phyloP scores from a whole-genome alignment of 2,888 invertebrate genomes.

The Octodonta nipae region DNA sequence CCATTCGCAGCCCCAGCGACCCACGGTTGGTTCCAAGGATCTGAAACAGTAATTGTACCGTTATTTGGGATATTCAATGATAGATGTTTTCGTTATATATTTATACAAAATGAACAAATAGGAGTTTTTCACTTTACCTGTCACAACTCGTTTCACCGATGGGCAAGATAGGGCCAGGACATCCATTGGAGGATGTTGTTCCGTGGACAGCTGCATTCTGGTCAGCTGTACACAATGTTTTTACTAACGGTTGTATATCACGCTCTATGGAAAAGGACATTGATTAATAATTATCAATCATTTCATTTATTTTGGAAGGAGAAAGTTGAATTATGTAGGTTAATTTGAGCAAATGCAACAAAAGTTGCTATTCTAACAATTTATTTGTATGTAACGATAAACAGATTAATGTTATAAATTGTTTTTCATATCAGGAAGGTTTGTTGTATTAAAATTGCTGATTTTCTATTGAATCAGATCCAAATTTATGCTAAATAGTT shows the following conservation, averaged over 20 bases:
- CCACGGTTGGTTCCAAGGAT: conserved; percentile 62
- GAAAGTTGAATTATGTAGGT: no score
- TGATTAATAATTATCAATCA: no score
- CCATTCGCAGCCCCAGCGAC: conserved; percentile 88
- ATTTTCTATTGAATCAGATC: no score
- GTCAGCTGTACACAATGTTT: conserved; percentile 30
- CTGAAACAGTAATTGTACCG: conserved; percentile 14
- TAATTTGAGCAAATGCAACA: no score
- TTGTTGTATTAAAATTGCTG: no score
- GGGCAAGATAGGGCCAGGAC: conserved; percentile 25
- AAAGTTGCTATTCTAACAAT: no score
- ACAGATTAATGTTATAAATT: no score
- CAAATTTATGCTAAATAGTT: no score
- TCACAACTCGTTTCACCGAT: conserved; percentile 39
- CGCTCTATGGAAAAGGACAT: no score
- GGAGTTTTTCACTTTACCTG: conserved; percentile 14
- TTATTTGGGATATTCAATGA: neutral
- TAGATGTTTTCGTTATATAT: neutral
- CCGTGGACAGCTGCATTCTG: conserved; percentile 30
- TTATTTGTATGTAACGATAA: no score
- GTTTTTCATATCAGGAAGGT: no score
- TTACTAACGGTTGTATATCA: conserved; percentile 45
- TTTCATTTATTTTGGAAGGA: no score
- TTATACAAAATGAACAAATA: neutral
- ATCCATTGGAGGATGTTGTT: conserved; percentile 30